These are phyloP conservation scores for Standfussiana lucernea DNA, from an alignment of 2,888 invertebrate species.

Conservation along the genomic window DNA sequence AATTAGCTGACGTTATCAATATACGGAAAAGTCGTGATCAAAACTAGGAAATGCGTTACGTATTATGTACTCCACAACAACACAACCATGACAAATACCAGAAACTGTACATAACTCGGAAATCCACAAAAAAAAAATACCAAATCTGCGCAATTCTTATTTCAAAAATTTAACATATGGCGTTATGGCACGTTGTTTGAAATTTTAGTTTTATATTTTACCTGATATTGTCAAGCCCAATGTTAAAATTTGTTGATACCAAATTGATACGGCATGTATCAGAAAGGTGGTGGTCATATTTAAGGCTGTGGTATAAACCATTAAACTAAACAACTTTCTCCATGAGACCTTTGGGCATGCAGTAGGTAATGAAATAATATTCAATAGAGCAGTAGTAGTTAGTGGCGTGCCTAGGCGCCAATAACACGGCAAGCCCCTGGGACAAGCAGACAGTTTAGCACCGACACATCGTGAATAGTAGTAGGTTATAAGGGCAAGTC, in stretches of 20 bases:
- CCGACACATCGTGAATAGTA: no score
- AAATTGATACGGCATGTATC: neutral
- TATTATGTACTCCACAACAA: neutral
- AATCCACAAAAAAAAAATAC: neutral
- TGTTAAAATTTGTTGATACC: neutral
- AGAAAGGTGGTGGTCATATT: neutral
- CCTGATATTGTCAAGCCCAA: neutral
- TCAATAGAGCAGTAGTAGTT: no score
- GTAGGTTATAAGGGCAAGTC: no score
- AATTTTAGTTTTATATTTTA: neutral
- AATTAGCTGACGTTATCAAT: neutral
- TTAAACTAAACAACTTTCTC: neutral
- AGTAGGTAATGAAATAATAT: neutral
- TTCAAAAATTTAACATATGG: neutral
- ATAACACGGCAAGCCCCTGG: no score
- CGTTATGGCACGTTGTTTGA: neutral
- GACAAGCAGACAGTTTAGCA: no score
- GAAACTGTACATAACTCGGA: neutral
- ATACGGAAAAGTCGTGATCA: neutral
- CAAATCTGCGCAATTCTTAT: neutral
- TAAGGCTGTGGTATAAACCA: neutral
- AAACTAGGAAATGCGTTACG: neutral
- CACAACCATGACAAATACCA: neutral
- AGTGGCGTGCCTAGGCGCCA: no score
- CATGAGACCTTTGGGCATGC: neutral